Percentiles rank a stretch among this genome's conserved stretches.
Evolutionary conservation across 1,140 invertebrate genomes (phyloP).

Genomic region (Asbolus verrucosus): DNA sequence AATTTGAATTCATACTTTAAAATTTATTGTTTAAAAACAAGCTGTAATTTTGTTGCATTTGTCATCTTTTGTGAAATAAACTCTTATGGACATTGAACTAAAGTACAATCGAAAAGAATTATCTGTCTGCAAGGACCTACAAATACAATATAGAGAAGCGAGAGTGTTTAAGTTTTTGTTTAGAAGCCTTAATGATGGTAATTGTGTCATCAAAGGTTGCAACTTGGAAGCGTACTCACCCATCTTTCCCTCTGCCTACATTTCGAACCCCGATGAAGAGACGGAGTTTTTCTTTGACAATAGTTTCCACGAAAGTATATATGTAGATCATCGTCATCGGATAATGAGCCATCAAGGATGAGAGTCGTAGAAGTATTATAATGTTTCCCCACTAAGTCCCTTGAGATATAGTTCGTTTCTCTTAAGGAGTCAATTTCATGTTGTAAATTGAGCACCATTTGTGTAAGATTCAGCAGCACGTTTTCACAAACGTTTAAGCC

Average conservation of each 20-base stretch:
- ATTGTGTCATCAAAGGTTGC: slow-evolving; percentile 31
- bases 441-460: slow-evolving; percentile 25
- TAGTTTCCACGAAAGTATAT: not conserved
- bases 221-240: slow-evolving; percentile 19
- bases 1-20: no score
- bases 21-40: no score
- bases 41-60: no score
- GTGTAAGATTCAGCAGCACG: slow-evolving; percentile 43
- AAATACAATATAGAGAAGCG: slow-evolving; percentile 10
- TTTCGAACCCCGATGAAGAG: slow-evolving; percentile 4
- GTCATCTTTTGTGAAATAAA: no score
- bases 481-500: slow-evolving; percentile 4
- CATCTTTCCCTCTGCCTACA: not conserved
- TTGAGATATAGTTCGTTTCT: slow-evolving; percentile 44
- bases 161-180: slow-evolving; percentile 25
- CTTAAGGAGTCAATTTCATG: slow-evolving; percentile 41
- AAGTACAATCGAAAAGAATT: no score
- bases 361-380: slow-evolving; percentile 29
- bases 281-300: slow-evolving; percentile 37
- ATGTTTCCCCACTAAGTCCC: slow-evolving; percentile 41
- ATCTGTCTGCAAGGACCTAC: no score
- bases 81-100: no score
- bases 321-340: slow-evolving; percentile 12
- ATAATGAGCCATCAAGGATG: slow-evolving; percentile 11
- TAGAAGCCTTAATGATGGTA: slow-evolving; percentile 23